phyloP scores from a whole-genome alignment of 2,113 vertebrate species.

The Podarcis muralis region DNA sequence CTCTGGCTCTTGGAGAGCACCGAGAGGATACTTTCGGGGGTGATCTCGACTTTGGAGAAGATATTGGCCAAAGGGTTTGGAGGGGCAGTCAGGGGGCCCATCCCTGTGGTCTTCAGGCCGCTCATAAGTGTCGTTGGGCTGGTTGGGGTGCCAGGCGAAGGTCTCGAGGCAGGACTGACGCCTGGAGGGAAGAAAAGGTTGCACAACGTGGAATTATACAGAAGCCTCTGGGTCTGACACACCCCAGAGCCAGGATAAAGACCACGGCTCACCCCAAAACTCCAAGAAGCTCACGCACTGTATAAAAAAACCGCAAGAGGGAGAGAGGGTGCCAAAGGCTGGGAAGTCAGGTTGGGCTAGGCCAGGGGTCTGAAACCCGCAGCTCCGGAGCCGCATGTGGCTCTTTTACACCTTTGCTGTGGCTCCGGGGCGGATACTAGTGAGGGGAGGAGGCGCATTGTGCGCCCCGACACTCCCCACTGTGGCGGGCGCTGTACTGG shows the following conservation, averaged over 20 bases:
- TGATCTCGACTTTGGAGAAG: conserved; percentile 95
- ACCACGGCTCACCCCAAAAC: neutral
- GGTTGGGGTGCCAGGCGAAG: conserved; percentile 86
- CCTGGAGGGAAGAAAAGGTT: conserved; percentile 64
- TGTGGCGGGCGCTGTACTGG: too few relatives aligned
- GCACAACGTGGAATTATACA: too few relatives aligned
- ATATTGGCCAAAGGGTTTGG: conserved; percentile 89
- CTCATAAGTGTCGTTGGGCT: conserved; percentile 82
- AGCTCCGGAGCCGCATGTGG: too few relatives aligned
- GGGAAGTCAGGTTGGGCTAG: neutral
- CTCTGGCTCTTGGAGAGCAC: conserved; percentile 94
- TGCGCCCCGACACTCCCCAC: too few relatives aligned
- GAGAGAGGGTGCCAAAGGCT: neutral
- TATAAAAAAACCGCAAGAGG: neutral
- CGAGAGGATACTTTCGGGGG: conserved; percentile 91
- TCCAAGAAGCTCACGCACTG: neutral
- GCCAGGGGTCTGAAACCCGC: too few relatives aligned
- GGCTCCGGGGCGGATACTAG: too few relatives aligned
- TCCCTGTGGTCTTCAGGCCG: conserved; percentile 79
- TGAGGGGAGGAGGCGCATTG: too few relatives aligned
- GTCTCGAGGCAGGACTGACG: conserved; percentile 88
- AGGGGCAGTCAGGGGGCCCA: conserved; percentile 70
- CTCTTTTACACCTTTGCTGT: too few relatives aligned
- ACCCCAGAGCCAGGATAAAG: neutral
- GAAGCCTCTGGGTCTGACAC: neutral